Evolutionary conservation across 2,113 vertebrate genomes (phyloP).

Genomic region (Cacatua alba): DNA sequence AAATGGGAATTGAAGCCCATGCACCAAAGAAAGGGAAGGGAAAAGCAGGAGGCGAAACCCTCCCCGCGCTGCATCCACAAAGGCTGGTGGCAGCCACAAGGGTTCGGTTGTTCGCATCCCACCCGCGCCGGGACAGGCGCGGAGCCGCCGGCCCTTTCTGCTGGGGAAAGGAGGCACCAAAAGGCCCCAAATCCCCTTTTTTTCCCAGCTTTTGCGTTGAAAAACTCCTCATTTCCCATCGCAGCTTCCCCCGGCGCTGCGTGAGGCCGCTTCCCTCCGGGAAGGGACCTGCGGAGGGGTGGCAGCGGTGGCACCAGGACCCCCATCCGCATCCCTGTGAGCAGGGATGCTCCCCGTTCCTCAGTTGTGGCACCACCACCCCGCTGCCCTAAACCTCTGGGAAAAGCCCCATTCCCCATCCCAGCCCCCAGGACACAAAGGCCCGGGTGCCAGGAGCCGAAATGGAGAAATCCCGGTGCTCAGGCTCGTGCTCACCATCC

Average conservation of each 20-base stretch:
- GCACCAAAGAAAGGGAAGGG: neutral
- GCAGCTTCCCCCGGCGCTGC: rapidly evolving
- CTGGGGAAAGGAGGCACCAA: neutral
- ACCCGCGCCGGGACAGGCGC: rapidly evolving
- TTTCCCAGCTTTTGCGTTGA: rapidly evolving
- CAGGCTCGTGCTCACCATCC: rapidly evolving
- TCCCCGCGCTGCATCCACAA: neutral
- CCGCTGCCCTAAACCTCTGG: neutral
- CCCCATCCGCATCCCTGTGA: rapidly evolving
- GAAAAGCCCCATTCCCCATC: neutral
- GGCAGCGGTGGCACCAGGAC: neutral
- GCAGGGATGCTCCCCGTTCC: neutral
- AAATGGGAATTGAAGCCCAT: neutral
- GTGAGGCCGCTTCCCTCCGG: rapidly evolving
- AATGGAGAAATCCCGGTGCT: rapidly evolving
- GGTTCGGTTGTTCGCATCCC: neutral
- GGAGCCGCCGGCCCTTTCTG: neutral
- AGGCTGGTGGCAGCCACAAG: neutral
- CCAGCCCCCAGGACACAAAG: neutral
- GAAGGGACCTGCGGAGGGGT: neutral
- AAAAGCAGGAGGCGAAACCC: neutral
- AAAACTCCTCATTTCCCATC: neutral
- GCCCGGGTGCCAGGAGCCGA: rapidly evolving
- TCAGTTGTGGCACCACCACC: rapidly evolving
- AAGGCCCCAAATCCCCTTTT: rapidly evolving